phyloP scores from a whole-genome alignment of 1,140 invertebrate genomes.

The Apis florea region DNA sequence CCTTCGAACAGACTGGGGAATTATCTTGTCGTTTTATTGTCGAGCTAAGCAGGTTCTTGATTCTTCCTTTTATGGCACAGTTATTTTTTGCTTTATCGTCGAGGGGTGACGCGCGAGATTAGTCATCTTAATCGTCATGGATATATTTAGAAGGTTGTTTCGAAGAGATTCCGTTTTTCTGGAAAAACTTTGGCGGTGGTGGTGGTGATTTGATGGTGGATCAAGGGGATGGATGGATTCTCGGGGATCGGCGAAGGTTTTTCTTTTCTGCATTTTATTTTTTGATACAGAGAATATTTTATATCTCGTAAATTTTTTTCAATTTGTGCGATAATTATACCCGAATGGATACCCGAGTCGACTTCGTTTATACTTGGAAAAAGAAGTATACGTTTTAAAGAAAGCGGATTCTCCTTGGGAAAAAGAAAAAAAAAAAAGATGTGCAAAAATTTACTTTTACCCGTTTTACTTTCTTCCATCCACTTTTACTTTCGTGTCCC shows the following conservation, averaged over 20 bases:
- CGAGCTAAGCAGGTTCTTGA: neutral
- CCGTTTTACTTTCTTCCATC: neutral
- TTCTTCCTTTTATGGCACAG: neutral
- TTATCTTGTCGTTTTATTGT: neutral
- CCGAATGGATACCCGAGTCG: too few species aligned
- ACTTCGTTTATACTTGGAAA: too few species aligned
- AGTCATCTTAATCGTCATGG: neutral
- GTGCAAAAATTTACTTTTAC: constrained; percentile 8
- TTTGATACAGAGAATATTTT: too few species aligned
- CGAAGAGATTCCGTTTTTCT: neutral
- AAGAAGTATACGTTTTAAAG: too few species aligned
- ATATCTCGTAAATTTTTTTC: too few species aligned
- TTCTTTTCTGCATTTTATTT: too few species aligned
- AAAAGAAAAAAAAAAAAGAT: too few species aligned
- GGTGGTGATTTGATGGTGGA: too few species aligned
- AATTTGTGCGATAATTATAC: too few species aligned
- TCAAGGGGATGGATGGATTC: too few species aligned
- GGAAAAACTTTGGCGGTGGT: too few species aligned
- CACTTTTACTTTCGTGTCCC: neutral
- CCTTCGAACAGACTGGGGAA: neutral
- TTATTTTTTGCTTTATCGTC: neutral
- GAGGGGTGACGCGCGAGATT: neutral
- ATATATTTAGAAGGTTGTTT: neutral
- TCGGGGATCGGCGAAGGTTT: too few species aligned
- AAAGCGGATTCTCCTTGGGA: neutral